Conservation (phyloP, 2,113 vertebrate genomes). For the Falcunculus frontatus region DNA sequence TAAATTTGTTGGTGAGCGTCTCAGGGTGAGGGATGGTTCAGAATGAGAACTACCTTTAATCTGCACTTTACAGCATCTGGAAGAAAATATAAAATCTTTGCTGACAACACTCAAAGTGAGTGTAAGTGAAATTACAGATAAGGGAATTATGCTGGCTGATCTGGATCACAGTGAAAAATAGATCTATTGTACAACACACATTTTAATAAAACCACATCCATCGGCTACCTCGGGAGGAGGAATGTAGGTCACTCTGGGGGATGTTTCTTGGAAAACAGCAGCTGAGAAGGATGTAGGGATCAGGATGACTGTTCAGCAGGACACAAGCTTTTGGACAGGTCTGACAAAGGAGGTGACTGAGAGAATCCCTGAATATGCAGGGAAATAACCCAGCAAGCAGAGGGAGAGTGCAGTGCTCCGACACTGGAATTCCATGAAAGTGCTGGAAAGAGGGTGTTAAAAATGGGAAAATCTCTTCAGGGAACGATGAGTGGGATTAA, state of each 20-base stretch:
- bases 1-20: background rate
- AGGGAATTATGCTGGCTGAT: slow-evolving; percentile 13
- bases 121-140: background rate
- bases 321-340: background rate
- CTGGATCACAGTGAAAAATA: background rate
- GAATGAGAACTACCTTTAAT: background rate
- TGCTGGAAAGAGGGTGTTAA: background rate
- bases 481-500: background rate
- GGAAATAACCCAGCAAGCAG: background rate
- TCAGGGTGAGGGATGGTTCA: background rate
- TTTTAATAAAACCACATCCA: slow-evolving; percentile 5
- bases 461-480: background rate
- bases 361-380: background rate
- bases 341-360: background rate
- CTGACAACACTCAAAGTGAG: background rate
- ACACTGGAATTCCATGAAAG: background rate
- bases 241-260: background rate
- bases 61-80: background rate
- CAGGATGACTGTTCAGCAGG: background rate
- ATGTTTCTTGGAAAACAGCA: background rate
- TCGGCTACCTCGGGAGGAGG: rapidly evolving
- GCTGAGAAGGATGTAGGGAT: background rate
- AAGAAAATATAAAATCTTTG: slow-evolving; percentile 1
- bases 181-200: background rate
- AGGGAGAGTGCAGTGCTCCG: background rate